Percentiles rank a stretch among this genome's conserved stretches.
Evolutionary conservation across 2,113 vertebrate species (phyloP).

Genomic region (Madoqua kirkii): DNA sequence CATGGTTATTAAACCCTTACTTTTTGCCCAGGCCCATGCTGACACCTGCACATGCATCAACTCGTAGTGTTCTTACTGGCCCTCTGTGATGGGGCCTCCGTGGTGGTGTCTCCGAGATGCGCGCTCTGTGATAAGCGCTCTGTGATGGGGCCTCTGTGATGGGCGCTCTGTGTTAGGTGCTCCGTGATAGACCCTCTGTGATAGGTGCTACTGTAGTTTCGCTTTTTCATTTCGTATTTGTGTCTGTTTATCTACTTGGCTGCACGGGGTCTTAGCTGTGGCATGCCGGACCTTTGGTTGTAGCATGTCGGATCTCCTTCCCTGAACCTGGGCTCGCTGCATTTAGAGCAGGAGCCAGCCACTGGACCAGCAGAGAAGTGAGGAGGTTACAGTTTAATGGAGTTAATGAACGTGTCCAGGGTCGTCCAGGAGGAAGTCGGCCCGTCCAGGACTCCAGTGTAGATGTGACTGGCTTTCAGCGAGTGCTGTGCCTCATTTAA

Average conservation of each 20-base stretch:
- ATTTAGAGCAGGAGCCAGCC: neutral
- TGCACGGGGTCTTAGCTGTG: accelerated
- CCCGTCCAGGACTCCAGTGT: no score
- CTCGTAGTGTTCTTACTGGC: no score
- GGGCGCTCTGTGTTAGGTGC: no score
- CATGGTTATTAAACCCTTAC: neutral
- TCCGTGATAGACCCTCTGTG: neutral
- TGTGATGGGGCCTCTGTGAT: no score
- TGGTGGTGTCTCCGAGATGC: no score
- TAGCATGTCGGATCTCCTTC: neutral
- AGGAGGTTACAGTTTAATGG: neutral
- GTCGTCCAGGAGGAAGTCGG: no score
- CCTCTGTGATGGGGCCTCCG: neutral
- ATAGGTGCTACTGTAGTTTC: neutral
- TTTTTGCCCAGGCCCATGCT: neutral
- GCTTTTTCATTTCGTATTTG: neutral
- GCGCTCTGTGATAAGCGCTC: no score
- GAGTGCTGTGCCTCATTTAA: accelerated
- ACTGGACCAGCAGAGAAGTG: neutral
- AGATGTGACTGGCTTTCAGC: neutral
- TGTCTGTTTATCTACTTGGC: neutral
- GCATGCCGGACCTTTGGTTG: neutral
- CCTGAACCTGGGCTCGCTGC: neutral
- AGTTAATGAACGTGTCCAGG: neutral
- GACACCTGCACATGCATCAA: accelerated